Evolutionary conservation across 2,113 vertebrate genomes (phyloP).

Genomic region (Suricata suricatta): DNA sequence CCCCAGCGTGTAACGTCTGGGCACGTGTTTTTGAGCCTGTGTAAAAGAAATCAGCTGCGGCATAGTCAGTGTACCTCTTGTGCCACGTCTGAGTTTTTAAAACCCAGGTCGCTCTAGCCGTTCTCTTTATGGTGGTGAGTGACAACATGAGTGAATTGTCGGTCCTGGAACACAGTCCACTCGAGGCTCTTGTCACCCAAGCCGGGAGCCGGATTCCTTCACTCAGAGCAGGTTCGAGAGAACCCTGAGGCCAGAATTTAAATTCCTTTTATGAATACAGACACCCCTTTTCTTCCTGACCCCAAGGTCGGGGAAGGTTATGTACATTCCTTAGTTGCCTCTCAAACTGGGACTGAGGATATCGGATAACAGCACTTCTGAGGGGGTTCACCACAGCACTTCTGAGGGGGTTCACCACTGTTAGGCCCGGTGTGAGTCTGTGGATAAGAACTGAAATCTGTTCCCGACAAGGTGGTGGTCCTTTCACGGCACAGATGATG

Average conservation of each 20-base stretch:
- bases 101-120: background rate
- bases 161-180: background rate
- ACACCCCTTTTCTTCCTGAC: background rate
- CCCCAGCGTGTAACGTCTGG: background rate
- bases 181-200: background rate
- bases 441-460: background rate
- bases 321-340: background rate
- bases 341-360: background rate
- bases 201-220: background rate
- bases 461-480: background rate
- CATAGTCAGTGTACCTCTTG: background rate
- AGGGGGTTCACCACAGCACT: background rate
- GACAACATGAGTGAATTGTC: background rate
- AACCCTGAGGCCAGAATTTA: background rate
- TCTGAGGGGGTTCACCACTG: conserved; percentile 23
- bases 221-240: background rate
- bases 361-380: background rate
- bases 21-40: background rate
- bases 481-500: background rate
- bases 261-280: background rate
- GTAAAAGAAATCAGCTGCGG: background rate
- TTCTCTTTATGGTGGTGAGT: background rate
- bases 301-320: background rate
- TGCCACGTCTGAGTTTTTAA: background rate
- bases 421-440: background rate